Evolutionary conservation across 2,888 invertebrate genomes (phyloP), one percentile per base, ranked within the genome.

Genomic region (Bhutanitis thaidina): DNA sequence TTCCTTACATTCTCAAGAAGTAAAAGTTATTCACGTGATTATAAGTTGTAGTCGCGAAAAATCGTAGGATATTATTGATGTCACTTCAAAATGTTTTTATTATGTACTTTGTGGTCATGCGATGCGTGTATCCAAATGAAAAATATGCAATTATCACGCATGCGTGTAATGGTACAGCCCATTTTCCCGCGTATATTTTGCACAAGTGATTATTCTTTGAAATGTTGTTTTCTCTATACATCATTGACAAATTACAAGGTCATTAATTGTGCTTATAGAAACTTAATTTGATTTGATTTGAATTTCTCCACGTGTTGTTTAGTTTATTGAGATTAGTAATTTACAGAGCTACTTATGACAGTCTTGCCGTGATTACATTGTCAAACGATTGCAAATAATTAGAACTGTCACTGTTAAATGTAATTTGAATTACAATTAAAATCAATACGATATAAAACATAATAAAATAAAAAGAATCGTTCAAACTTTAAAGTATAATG

Each of bases 141-240:
- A 40, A 40, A 40, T 4, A 2, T 14, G 3, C 20, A 9, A 27
- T 27, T 35, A 39, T 20, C 34, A 14, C 25, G 43, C 49, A 49
- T 27, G 49, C 38, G 49, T 43, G 30, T 27, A 49, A 43, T 37
- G 32, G 13, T 29, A 34, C 27, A 7, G 37, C 16, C 15, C n/a
- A 20, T 43, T 49, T 38, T 38, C 49, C 38, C 49, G 43, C 43
- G 37, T 14, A 43, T 30, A 41, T 32, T 25, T 25, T 34, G n/a
- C n/a, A n/a, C n/a, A n/a, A 43, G 36, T 30, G 35, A n/a, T n/a
- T n/a, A n/a, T n/a, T n/a, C n/a, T n/a, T 20, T 49, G 35, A 35
- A 13, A 49, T 36, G 12, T 36, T 36, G 36, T 32, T 49, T 43
- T 49, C 49, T 43, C 34, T 38, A 8, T 16, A n/a, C 9, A 43